Conservation (phyloP, 2,888 invertebrate species). For the Poecilobothrus nobilitatus region DNA sequence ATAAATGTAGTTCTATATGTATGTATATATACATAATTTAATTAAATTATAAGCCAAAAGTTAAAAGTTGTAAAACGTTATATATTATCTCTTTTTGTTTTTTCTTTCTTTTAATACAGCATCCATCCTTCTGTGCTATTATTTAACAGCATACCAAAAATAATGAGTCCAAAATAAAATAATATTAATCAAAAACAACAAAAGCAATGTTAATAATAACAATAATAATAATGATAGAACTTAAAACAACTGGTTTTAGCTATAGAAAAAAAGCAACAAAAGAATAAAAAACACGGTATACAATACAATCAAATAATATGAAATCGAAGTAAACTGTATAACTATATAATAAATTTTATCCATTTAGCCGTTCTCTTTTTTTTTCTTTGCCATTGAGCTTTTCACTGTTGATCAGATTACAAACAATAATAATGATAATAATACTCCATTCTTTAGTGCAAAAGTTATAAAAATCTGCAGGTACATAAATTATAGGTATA, state of each 20-base stretch:
- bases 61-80: not conserved
- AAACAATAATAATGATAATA: not conserved
- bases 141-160: constrained; percentile 1
- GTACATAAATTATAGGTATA: not conserved
- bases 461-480: not conserved
- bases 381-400: not conserved
- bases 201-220: not conserved
- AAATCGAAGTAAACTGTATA: not conserved
- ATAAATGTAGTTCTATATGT: no score
- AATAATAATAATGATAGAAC: constrained; percentile 1
- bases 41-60: not conserved
- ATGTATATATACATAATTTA: not conserved
- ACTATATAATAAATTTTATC: not conserved
- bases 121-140: not conserved
- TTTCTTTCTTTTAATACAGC: not conserved
- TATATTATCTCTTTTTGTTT: not conserved
- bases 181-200: not conserved
- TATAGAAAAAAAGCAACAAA: not conserved
- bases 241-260: not conserved
- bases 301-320: not conserved
- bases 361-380: not conserved
- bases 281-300: not conserved
- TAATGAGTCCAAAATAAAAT: not conserved
- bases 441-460: not conserved
- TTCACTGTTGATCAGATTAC: constrained; percentile 1